Conservation (phyloP, 2,113 vertebrate species). For the Indri indri region DNA sequence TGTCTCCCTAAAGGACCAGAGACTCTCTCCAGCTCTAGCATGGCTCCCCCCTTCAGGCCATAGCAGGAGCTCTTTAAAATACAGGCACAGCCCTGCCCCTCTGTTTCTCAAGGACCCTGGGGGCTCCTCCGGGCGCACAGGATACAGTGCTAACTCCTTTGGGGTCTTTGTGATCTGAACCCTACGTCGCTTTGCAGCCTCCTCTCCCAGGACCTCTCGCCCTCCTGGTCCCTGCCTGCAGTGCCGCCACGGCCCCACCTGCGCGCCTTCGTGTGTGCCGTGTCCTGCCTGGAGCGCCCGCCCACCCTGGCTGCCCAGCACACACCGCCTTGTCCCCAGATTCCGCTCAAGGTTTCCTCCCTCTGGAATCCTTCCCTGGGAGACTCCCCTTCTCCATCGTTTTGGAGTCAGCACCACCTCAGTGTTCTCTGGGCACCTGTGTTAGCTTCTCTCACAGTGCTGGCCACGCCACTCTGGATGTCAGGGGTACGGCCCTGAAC, state of each 20-base stretch:
- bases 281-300: too few relatives aligned
- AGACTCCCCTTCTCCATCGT: fast-evolving
- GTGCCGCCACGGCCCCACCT: not conserved
- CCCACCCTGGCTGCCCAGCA: not conserved
- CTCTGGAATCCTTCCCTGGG: not conserved
- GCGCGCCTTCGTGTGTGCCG: not conserved
- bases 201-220: not conserved
- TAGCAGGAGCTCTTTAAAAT: not conserved
- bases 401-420: not conserved
- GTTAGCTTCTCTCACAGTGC: not conserved
- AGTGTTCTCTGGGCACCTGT: not conserved
- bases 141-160: not conserved
- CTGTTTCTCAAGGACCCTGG: fast-evolving
- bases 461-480: not conserved
- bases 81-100: not conserved
- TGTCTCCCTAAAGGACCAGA: not conserved
- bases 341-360: not conserved
- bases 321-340: too few relatives aligned
- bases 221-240: not conserved
- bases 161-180: not conserved
- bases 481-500: not conserved
- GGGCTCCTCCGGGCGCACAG: not conserved
- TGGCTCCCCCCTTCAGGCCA: not conserved
- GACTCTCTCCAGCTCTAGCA: not conserved
- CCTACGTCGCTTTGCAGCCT: not conserved